phyloP scores from a whole-genome alignment of 2,113 vertebrate species.

The Arvicanthis niloticus region DNA sequence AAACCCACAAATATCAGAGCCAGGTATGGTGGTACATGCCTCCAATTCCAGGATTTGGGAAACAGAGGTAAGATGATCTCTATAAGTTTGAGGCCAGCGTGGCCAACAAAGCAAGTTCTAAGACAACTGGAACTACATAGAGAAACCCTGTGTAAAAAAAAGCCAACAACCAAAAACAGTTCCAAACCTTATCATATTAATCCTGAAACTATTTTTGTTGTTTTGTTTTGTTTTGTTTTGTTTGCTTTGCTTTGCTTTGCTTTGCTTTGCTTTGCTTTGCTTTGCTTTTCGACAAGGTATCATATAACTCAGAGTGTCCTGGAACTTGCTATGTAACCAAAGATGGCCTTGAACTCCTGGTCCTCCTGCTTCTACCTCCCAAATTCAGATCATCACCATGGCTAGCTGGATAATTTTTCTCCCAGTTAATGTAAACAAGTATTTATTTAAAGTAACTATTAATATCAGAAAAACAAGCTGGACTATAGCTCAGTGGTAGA shows the following conservation, averaged over 20 bases:
- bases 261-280: neutral
- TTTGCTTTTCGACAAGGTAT: neutral
- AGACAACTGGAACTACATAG: neutral
- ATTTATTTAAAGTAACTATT: neutral
- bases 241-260: neutral
- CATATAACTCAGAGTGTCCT: too few relatives aligned
- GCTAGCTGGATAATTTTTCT: neutral
- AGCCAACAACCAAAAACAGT: neutral
- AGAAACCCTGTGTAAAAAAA: neutral
- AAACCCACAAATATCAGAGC: neutral
- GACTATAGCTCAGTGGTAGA: neutral
- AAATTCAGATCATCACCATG: neutral
- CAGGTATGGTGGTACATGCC: neutral
- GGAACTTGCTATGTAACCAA: neutral
- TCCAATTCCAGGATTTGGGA: neutral
- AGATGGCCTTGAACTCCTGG: neutral
- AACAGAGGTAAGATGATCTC: neutral
- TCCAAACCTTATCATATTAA: neutral
- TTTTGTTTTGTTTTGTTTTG: neutral
- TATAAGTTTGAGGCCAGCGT: neutral
- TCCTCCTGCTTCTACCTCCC: neutral
- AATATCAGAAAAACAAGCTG: neutral
- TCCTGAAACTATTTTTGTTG: neutral
- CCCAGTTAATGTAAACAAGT: neutral
- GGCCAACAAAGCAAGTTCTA: neutral